phyloP scores from a whole-genome alignment of 2,888 invertebrate species.

The Oxystoma pomonae region DNA sequence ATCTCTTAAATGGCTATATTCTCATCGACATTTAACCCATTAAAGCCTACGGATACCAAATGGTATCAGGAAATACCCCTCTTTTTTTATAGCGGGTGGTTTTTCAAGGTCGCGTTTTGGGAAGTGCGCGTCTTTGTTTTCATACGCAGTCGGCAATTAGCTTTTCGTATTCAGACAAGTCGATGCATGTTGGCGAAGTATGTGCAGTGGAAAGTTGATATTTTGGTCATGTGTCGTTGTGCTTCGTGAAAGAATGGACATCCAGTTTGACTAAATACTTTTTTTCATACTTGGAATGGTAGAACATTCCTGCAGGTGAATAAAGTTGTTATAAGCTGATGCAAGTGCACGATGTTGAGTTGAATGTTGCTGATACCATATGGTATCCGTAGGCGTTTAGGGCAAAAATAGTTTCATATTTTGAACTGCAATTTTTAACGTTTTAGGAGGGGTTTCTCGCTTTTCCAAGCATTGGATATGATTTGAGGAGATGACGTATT shows the following conservation, averaged over 20 bases:
- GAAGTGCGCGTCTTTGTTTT: neutral
- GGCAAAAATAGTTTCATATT: too few relatives aligned
- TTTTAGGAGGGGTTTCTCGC: neutral
- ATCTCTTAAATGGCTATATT: too few relatives aligned
- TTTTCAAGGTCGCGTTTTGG: neutral
- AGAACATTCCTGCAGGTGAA: neutral
- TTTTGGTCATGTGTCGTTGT: too few relatives aligned
- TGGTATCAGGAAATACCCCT: neutral
- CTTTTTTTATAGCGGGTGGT: neutral
- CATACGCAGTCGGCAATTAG: neutral
- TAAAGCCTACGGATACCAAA: neutral
- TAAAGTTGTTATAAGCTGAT: neutral
- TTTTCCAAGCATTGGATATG: neutral
- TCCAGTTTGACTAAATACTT: neutral
- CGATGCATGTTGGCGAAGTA: neutral
- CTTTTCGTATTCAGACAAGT: neutral
- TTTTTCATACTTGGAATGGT: neutral
- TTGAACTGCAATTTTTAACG: too few relatives aligned
- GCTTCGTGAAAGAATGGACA: neutral
- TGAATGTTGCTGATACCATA: neutral
- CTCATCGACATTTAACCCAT: too few relatives aligned
- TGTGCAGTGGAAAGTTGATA: neutral
- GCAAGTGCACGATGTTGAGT: neutral
- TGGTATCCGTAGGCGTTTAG: neutral
- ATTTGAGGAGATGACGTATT: conserved; percentile 4